phyloP scores from a whole-genome alignment of 1,140 invertebrate genomes.

The Cotesia glomerata region DNA sequence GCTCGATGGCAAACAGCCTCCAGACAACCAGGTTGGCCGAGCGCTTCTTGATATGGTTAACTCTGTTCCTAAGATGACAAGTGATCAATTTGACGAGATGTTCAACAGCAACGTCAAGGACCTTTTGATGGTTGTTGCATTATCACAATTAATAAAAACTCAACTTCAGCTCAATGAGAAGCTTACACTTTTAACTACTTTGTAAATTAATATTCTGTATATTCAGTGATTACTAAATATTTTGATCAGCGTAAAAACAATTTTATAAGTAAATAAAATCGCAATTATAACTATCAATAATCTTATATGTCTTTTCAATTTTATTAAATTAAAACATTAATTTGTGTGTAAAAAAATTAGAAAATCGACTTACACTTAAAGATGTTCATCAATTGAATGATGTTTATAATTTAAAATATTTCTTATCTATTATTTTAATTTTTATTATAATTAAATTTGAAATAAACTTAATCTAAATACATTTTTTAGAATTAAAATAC shows the following conservation, averaged over 20 bases:
- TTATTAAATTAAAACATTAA: too few species aligned
- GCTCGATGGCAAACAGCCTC: slow-evolving; percentile 72
- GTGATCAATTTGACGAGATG: slow-evolving; percentile 92
- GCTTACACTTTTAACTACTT: slow-evolving; percentile 79
- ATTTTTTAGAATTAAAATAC: too few species aligned
- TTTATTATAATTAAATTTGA: too few species aligned
- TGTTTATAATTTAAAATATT: too few species aligned
- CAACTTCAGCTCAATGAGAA: slow-evolving; percentile 96
- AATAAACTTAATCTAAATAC: too few species aligned
- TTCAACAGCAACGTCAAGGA: slow-evolving; percentile 96
- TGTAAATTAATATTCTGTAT: slow-evolving; percentile 53
- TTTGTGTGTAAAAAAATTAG: too few species aligned
- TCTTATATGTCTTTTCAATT: too few species aligned
- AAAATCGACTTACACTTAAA: too few species aligned
- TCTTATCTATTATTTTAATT: too few species aligned
- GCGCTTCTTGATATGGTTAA: slow-evolving; percentile 87
- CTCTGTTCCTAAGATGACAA: slow-evolving; percentile 87
- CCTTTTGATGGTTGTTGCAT: slow-evolving; percentile 93
- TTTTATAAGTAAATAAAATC: not conserved
- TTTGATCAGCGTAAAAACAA: not conserved
- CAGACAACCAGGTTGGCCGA: slow-evolving; percentile 82
- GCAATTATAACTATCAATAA: too few species aligned
- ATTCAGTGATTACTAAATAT: slow-evolving; percentile 11
- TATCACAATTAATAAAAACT: slow-evolving; percentile 94
- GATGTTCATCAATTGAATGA: too few species aligned